These are phyloP conservation scores for Mesoclemmys tuberculata DNA, from an alignment of 2,113 vertebrate genomes.

Conservation along the genomic window DNA sequence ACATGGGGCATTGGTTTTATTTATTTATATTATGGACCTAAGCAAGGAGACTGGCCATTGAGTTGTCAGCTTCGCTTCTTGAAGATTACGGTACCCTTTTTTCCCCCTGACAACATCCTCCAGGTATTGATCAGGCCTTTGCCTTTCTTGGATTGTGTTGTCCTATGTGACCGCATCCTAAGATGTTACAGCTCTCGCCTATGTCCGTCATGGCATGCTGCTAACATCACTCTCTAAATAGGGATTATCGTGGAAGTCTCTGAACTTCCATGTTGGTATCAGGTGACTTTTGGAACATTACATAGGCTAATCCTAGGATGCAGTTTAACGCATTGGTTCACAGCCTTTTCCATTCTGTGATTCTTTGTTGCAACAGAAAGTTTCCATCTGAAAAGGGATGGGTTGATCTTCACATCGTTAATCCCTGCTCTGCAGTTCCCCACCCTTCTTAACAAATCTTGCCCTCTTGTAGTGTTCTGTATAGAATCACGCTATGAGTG, in stretches of 20 bases:
- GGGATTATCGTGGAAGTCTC: not conserved
- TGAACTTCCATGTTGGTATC: not conserved
- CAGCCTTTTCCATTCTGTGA: not conserved
- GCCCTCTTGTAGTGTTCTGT: conserved; percentile 11
- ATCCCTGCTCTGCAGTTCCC: not conserved
- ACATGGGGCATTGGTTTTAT: not conserved
- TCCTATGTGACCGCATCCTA: not conserved
- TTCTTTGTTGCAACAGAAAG: not conserved
- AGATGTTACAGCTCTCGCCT: not conserved
- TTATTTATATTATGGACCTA: not conserved
- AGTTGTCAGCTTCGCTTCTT: not conserved
- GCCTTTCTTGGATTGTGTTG: not conserved
- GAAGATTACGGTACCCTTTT: not conserved
- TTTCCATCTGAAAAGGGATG: not conserved
- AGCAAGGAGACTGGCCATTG: not conserved
- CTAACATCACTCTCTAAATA: not conserved
- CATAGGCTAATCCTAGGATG: not conserved
- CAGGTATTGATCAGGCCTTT: not conserved
- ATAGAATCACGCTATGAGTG: conserved; percentile 16
- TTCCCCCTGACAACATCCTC: not conserved
- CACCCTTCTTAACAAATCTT: conserved; percentile 36
- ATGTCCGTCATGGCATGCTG: not conserved
- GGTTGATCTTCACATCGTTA: not conserved
- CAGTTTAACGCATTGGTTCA: not conserved
- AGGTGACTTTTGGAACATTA: not conserved